These are phyloP conservation scores for Trichogramma evanescens DNA, from an alignment of 2,888 invertebrate genomes.

Conservation along the genomic window DNA sequence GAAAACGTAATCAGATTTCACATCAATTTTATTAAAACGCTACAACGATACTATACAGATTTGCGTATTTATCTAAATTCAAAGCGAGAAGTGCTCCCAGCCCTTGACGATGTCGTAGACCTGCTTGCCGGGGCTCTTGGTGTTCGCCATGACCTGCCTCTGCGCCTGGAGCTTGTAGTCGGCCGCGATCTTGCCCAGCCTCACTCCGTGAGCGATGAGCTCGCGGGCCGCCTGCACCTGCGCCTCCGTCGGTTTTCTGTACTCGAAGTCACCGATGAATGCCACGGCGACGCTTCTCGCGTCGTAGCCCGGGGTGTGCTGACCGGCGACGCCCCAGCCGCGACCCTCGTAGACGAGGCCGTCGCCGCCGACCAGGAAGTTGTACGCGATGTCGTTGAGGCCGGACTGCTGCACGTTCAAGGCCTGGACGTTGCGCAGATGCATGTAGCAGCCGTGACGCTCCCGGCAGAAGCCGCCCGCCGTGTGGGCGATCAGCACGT, in stretches of 20 bases:
- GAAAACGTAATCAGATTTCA: no score
- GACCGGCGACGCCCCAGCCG: slow-evolving; percentile 67
- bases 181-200: slow-evolving; percentile 53
- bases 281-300: slow-evolving; percentile 62
- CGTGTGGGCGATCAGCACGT: slow-evolving; percentile 36
- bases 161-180: slow-evolving; percentile 64
- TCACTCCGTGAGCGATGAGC: slow-evolving; percentile 58
- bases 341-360: slow-evolving; percentile 67
- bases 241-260: slow-evolving; percentile 30
- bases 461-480: slow-evolving; percentile 38
- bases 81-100: slow-evolving; percentile 58
- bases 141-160: slow-evolving; percentile 59
- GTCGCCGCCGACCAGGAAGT: slow-evolving; percentile 73
- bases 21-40: no score
- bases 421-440: slow-evolving; percentile 39
- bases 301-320: slow-evolving; percentile 64
- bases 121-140: slow-evolving; percentile 62
- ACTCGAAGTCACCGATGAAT: slow-evolving; percentile 65
- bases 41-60: neutral
- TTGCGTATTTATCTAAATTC: neutral
- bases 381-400: slow-evolving; percentile 48
- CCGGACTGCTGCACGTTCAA: slow-evolving; percentile 49
- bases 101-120: slow-evolving; percentile 58
- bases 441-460: slow-evolving; percentile 50
- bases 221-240: slow-evolving; percentile 55